Base-by-base conservation (phyloP, 2,113 vertebrate genomes). In the Trichechus manatus region DNA sequence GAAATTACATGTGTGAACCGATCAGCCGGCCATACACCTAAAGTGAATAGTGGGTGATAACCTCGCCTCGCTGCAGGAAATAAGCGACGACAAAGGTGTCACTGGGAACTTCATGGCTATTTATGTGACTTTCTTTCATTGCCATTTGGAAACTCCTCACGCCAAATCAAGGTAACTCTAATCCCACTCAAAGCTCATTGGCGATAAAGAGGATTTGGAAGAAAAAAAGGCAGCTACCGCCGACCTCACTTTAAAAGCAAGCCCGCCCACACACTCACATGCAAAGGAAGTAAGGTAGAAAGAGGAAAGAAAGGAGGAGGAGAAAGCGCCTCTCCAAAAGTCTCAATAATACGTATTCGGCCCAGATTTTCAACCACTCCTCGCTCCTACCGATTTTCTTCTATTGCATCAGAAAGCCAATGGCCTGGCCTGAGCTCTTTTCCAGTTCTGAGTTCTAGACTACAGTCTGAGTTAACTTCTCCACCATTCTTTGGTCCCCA, bases 81-180 rank as follows among this genome's bases (percentile, higher is more conserved):
- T 56, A 33, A 47, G 42, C 23, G 70, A 68, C 19, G 77, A 61
- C 56, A 81, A 44, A 91, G 25, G 29, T 88, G 53, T 80, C 93
- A 2, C 53, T 56, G 61, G 61, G 31, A 80, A 72, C 44, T 75
- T 93, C 1, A 29, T 27, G 68, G 53, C 61, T 77, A 72, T 78
- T 39, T 91, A 14, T 36, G 75, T 91, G 59, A 75, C 63, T 59
- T 10, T 81, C 44, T 50, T 33, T 74, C 44, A 10, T 20, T 93
- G 87, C 70, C 72, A 36, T 95, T 68, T 93, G 84, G 77, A 97
- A 97, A 96, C 83, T 91, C 39, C 75, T 97, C 91, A 92, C 53
- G 23, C 86, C 89, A n/a, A 87, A 95, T 91, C 64, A 91, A 91
- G 88, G 56, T 64, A 95, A 95, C 59, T 83, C 50, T 80, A 77